Percentiles rank a stretch among this genome's conserved stretches.
phyloP scores from a whole-genome alignment of 2,888 invertebrate species.

The Agrilus mali region DNA sequence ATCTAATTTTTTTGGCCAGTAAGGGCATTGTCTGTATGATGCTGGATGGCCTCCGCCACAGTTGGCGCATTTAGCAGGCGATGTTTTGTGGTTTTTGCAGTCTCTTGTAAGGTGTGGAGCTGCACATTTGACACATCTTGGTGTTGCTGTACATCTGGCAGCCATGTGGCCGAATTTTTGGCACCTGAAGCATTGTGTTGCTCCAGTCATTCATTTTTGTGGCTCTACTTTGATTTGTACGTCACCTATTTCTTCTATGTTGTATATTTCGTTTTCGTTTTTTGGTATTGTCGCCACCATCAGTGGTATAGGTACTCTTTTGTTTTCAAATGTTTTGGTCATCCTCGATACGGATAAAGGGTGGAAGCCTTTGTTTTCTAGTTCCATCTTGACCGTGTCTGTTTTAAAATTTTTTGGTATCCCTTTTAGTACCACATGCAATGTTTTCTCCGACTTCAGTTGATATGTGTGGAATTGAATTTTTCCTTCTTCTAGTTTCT shows the following conservation, averaged over 20 bases:
- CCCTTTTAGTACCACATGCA: not conserved
- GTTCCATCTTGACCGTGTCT: not conserved
- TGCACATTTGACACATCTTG: not conserved
- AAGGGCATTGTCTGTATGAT: not conserved
- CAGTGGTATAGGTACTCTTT: not conserved
- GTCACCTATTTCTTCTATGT: not conserved
- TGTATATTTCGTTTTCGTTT: not conserved
- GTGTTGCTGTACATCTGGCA: not conserved
- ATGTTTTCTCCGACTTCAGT: not conserved
- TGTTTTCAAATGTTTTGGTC: not conserved
- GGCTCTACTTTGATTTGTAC: not conserved
- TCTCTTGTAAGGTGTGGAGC: not conserved
- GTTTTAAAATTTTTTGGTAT: not conserved
- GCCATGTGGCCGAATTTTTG: constrained; percentile 2
- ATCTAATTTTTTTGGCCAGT: no score
- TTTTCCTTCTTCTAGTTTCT: not conserved
- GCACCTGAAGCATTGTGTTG: constrained; percentile 1
- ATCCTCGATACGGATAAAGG: not conserved
- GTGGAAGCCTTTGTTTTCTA: not conserved
- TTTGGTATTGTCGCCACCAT: not conserved
- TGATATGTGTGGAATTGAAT: not conserved
- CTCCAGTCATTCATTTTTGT: not conserved
- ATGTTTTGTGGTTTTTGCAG: not conserved
- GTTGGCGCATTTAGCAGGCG: not conserved
- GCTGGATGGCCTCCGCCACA: constrained; percentile 1